These are phyloP conservation scores for Drosophila quasianomalipes DNA, from an alignment of 2,888 invertebrate species.

Conservation along the genomic window DNA sequence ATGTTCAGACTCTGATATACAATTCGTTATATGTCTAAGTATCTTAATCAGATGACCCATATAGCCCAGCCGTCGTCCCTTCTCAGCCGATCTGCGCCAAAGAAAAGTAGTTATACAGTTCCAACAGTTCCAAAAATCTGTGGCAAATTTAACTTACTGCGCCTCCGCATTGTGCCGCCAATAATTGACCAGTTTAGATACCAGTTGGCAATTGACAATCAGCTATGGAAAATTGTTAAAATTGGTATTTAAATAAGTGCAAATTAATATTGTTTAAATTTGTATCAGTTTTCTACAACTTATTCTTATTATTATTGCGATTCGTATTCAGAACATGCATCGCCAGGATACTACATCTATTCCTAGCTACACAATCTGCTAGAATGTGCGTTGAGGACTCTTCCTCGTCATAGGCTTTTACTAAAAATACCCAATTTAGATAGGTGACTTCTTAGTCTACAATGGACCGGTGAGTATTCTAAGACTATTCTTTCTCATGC, in stretches of 20 bases:
- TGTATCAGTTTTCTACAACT: neutral
- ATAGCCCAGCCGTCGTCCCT: constrained; percentile 88
- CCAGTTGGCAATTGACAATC: constrained; percentile 91
- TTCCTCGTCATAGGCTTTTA: neutral
- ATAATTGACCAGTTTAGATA: constrained; percentile 92
- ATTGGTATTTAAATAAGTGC: neutral
- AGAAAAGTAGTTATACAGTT: neutral
- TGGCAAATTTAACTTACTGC: constrained; percentile 88
- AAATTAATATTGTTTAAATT: neutral
- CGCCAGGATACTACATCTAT: neutral
- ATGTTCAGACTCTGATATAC: constrained; percentile 86
- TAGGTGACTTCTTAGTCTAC: neutral
- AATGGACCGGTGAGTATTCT: neutral
- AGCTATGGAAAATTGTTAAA: constrained; percentile 86
- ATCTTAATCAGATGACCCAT: constrained; percentile 90
- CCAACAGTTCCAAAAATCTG: neutral
- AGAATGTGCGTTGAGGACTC: neutral
- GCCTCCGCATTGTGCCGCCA: constrained; percentile 92
- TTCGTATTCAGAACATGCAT: neutral
- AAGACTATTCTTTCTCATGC: neutral
- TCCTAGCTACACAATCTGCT: neutral
- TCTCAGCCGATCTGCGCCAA: constrained; percentile 85
- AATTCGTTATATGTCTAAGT: constrained; percentile 87
- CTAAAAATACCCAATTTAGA: neutral
- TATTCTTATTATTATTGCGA: neutral